These are phyloP conservation scores for Tokudaia muenninki DNA, from an alignment of 2,797 vertebrate species.

Conservation along the genomic window DNA sequence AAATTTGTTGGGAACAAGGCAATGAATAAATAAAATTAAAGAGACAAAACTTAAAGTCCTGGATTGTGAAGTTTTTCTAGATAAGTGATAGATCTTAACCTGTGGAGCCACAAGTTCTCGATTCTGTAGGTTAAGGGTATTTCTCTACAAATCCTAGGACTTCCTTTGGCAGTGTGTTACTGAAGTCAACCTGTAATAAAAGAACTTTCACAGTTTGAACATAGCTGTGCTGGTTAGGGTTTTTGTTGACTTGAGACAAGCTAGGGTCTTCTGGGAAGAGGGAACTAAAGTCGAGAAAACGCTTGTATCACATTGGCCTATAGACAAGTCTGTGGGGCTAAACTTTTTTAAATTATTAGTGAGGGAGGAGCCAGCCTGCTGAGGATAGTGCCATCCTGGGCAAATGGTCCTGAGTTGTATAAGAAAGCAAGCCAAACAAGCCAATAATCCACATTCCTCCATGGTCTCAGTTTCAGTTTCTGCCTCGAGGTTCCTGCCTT, in stretches of 20 bases:
- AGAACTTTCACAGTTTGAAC: slow-evolving; percentile 11
- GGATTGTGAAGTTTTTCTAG: not conserved
- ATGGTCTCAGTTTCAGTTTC: not conserved
- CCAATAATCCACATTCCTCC: not conserved
- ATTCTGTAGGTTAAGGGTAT: not conserved
- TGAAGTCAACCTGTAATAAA: not conserved
- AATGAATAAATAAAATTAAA: not conserved
- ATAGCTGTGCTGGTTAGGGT: not conserved
- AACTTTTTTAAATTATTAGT: not conserved
- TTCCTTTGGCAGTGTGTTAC: slow-evolving; percentile 5
- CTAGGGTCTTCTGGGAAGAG: not conserved
- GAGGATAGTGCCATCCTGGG: not conserved
- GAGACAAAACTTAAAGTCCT: not conserved
- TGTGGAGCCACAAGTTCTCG: not conserved
- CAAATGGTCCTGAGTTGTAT: not conserved
- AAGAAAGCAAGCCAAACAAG: not conserved
- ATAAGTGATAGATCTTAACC: not conserved
- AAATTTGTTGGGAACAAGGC: slow-evolving; percentile 12
- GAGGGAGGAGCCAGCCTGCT: not conserved
- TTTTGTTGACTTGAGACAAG: not conserved
- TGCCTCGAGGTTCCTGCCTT: not conserved
- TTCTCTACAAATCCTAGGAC: not conserved
- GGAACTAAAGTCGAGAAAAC: not conserved
- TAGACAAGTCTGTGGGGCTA: not conserved
- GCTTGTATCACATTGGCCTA: not conserved